A percentile compares a stretch with the other conserved stretches of the same genome.
phyloP scores from a whole-genome alignment of 1,140 invertebrate genomes.

The Phthorimaea operculella region DNA sequence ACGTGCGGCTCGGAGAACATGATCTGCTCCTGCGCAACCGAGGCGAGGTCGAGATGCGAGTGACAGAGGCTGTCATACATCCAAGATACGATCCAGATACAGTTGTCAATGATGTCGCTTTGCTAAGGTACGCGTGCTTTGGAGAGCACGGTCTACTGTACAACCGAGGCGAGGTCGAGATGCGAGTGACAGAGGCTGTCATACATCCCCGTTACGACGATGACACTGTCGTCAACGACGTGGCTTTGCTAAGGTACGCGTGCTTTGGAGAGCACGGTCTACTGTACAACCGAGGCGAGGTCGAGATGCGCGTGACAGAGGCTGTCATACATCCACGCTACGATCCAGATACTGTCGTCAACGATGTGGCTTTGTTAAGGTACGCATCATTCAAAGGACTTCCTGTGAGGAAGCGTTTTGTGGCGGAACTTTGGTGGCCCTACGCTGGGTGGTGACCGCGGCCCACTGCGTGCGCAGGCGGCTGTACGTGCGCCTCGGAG shows the following conservation, averaged over 20 bases:
- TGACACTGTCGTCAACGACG: constrained; percentile 91
- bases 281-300: no score
- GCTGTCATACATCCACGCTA: no score
- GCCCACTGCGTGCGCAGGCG: constrained; percentile 87
- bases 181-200: constrained; percentile 76
- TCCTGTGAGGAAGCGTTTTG: constrained; percentile 94
- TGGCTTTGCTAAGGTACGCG: constrained; percentile 79
- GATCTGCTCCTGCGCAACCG: constrained; percentile 4
- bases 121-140: constrained; percentile 82
- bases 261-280: background rate
- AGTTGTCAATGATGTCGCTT: constrained; percentile 39
- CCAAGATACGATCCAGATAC: constrained; percentile 54
- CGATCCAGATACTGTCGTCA: no score
- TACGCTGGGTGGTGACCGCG: constrained; percentile 90
- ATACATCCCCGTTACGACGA: constrained; percentile 88
- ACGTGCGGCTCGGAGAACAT: no score
- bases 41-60: constrained; percentile 73
- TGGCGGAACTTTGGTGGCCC: constrained; percentile 88
- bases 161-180: constrained; percentile 69
- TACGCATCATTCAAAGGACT: no score
- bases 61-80: constrained; percentile 80
- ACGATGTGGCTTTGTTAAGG: no score
- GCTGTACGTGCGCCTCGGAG: constrained; percentile 85
- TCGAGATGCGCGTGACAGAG: background rate
- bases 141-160: constrained; percentile 73